These are phyloP conservation scores for Onchidella celtica DNA, from an alignment of 2,888 invertebrate species.

Conservation along the genomic window DNA sequence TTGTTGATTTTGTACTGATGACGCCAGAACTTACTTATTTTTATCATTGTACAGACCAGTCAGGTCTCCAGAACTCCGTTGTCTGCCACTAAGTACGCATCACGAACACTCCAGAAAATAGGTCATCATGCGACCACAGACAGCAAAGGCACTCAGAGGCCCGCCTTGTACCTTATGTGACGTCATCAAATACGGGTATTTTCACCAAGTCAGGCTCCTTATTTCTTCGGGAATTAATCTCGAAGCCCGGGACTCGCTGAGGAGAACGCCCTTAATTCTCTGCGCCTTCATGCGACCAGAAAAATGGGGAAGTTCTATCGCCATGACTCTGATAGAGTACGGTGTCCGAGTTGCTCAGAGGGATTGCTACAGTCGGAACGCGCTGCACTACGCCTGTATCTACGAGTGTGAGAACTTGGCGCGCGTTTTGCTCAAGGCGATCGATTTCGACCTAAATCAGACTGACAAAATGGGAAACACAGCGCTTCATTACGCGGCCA, in stretches of 20 bases:
- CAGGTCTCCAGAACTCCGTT: too few species aligned
- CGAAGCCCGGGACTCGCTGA: conserved; percentile 67
- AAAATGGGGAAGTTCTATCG: conserved; percentile 75
- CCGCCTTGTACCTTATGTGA: conserved; percentile 56
- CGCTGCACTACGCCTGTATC: conserved; percentile 77
- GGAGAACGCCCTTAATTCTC: conserved; percentile 73
- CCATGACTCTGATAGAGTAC: conserved; percentile 75
- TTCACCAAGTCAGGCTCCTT: conserved; percentile 74
- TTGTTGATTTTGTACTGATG: too few species aligned
- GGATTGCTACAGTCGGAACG: conserved; percentile 75
- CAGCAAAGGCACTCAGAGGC: conserved; percentile 50
- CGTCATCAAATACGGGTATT: conserved; percentile 74
- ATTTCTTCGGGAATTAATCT: conserved; percentile 70
- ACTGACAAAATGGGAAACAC: conserved; percentile 76
- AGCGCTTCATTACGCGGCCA: conserved; percentile 76
- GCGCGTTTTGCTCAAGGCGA: conserved; percentile 70
- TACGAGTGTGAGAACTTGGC: conserved; percentile 70
- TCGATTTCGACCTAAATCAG: conserved; percentile 76
- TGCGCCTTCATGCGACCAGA: conserved; percentile 75
- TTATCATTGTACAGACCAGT: too few species aligned
- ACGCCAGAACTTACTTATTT: too few species aligned
- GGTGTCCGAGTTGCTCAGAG: conserved; percentile 67
- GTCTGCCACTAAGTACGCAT: too few species aligned
- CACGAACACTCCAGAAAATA: too few species aligned
- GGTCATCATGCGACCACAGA: conserved; percentile 52